Conservation (phyloP, 2,113 vertebrate species). For the Peromyscus maniculatus region DNA sequence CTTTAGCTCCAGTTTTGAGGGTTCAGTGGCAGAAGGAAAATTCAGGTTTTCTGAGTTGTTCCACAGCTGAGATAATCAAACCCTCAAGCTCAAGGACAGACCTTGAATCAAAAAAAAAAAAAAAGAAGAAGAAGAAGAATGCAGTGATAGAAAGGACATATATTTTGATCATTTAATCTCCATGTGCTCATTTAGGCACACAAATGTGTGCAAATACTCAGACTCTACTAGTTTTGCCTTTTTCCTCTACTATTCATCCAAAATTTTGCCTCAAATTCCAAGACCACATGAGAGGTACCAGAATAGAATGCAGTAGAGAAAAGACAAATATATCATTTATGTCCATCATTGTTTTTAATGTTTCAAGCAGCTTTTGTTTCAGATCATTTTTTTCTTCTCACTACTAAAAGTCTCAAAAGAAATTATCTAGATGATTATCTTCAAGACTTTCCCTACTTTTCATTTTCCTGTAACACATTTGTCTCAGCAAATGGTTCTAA, state of each 20-base stretch:
- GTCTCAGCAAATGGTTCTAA: neutral
- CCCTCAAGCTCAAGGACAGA: neutral
- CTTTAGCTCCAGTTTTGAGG: neutral
- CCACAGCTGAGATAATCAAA: neutral
- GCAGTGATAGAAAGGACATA: neutral
- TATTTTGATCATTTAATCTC: neutral
- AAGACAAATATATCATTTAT: conserved; percentile 5
- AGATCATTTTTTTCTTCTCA: neutral
- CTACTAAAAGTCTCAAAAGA: neutral
- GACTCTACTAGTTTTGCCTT: neutral
- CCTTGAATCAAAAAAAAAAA: neutral
- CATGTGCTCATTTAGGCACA: neutral
- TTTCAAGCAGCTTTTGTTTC: neutral
- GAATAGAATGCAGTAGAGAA: neutral
- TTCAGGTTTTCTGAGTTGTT: neutral
- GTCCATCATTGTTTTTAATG: neutral
- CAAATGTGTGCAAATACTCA: neutral
- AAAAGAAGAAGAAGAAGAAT: too few relatives aligned
- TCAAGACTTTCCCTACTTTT: neutral
- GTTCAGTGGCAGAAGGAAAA: too few relatives aligned
- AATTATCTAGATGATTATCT: conserved; percentile 34
- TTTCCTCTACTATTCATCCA: neutral
- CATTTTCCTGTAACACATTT: neutral
- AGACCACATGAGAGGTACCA: neutral
- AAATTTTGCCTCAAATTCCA: neutral